Base-by-base conservation (phyloP, 1,140 invertebrate species). In the Zaprionus capensis region DNA sequence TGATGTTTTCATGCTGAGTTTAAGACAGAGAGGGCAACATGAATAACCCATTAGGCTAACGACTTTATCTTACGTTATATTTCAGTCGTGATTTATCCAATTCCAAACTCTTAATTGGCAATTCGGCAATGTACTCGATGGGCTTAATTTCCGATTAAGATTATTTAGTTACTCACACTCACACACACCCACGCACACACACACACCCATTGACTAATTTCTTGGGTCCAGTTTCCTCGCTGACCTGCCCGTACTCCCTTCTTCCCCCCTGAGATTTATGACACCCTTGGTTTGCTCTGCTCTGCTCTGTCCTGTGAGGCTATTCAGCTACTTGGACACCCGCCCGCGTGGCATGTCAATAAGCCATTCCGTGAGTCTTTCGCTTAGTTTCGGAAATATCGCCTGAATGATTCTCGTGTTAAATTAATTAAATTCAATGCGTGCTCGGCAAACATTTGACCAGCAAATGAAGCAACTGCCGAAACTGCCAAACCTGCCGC, bases 401-500 rank as follows among this genome's bases (percentile, higher is more conserved):
- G 78, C 71, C 75, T 78, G 71, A 87, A 87, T 87, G 84, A 88
- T 87, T 87, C 66, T 81, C 81, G 84, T 87, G 84, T 88, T 90
- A 88, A 88, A 90, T 88, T 88, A 88, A 88, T 88, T 88, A 88
- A 81, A 88, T 76, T 76, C 74, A 72, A 81, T 88, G 84, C 84
- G 84, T 88, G 84, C 66, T 74, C 75, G 31, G 56, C 63, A 71
- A 84, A 72, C 84, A 84, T 88, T 88, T 87, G 77, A 61, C 72
- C 83, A 75, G n/a, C 46, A 51, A 77, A 80, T 83, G 77, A 80
- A 34, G 64, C 64, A 55, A 53, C 69, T 67, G 31, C 53, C 66
- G 56, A 34, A 72, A 55, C 56, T 56, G 28, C 65, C 51, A 22
- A 56, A 34, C 12, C 22, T 24, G 41, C 14, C 38, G 59, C 55